These are phyloP conservation scores for Mamestra configurata DNA, from an alignment of 1,140 invertebrate genomes.

Conservation along the genomic window DNA sequence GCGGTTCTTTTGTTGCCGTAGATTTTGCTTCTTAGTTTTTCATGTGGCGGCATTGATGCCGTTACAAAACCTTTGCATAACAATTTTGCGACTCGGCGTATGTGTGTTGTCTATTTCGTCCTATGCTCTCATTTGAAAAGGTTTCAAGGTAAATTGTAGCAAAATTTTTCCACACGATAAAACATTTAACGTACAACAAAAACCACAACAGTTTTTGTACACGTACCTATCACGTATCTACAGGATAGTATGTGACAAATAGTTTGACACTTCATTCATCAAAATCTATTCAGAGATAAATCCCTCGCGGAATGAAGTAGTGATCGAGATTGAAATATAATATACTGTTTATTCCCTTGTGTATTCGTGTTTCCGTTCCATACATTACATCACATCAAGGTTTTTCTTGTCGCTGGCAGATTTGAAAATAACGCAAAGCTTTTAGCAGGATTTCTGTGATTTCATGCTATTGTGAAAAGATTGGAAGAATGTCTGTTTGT, in stretches of 20 bases:
- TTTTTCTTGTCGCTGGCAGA: background rate
- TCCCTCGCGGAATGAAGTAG: constrained; percentile 10
- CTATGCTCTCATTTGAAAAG: background rate
- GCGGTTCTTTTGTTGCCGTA: no score
- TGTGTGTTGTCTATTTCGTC: background rate
- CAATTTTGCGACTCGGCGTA: no score
- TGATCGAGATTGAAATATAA: constrained; percentile 27
- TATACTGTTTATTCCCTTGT: constrained; percentile 8
- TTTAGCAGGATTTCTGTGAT: constrained; percentile 6
- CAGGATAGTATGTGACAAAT: constrained; percentile 35
- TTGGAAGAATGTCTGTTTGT: background rate
- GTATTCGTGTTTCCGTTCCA: background rate
- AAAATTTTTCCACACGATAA: constrained; percentile 2
- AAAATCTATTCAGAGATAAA: constrained; percentile 47
- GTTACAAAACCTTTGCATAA: no score
- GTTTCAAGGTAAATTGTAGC: background rate
- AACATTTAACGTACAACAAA: background rate
- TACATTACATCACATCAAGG: constrained; percentile 17
- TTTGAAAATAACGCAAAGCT: constrained; percentile 23
- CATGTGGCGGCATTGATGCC: no score
- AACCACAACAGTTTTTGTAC: constrained; percentile 7
- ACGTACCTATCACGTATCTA: background rate
- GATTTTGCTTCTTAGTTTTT: no score
- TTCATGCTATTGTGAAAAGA: background rate
- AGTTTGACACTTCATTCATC: constrained; percentile 49